Base-by-base conservation (phyloP, 2,113 vertebrate species). In the Rutilus rutilus region DNA sequence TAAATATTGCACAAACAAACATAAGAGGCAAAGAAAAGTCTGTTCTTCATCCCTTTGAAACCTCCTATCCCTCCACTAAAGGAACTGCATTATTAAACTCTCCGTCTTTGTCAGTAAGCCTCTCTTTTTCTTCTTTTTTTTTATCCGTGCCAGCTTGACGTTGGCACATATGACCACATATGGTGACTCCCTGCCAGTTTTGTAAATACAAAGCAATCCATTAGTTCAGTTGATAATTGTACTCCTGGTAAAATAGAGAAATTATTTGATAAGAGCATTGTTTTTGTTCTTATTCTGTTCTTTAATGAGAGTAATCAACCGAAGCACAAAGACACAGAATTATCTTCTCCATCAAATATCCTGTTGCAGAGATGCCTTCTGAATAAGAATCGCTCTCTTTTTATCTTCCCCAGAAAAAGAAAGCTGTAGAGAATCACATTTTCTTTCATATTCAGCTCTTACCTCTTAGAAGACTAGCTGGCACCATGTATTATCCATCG, bases 281-380 rank as follows among this genome's bases (percentile, higher is more conserved):
- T 78, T 52, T 77, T 65, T 60, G 67, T 62, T 78, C 50, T 39
- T 73, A 69, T 83, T 77, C 60, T 71, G 64, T 73, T 23, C 30
- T 80, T 82, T 80, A 73, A 79, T 85, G 76, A 85, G 67, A 73
- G 65, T 54, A 78, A 86, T 39, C 52, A 25, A 30, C 64, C 23
- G 36, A 78, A 71, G 27, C 52, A 47, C 77, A 74, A 54, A 73
- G 52, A 27, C 17, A 15, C 50, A 52, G 39, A 67, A 25, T 86
- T 81, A 73, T 86, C 84, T 81, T 86, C 42, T 74, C 78, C 42
- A 74, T 74, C 67, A 86, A 86, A 86, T 75, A 60, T 81, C 78
- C 74, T 65, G 50, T 11, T 36, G 54, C 67, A 75, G 19, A 75
- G 67, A 82, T 69, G 36, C 27, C 64, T 59, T 80, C 15, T 25